Conservation (phyloP, 2,888 invertebrate genomes). For the Cataglyphis livida region DNA sequence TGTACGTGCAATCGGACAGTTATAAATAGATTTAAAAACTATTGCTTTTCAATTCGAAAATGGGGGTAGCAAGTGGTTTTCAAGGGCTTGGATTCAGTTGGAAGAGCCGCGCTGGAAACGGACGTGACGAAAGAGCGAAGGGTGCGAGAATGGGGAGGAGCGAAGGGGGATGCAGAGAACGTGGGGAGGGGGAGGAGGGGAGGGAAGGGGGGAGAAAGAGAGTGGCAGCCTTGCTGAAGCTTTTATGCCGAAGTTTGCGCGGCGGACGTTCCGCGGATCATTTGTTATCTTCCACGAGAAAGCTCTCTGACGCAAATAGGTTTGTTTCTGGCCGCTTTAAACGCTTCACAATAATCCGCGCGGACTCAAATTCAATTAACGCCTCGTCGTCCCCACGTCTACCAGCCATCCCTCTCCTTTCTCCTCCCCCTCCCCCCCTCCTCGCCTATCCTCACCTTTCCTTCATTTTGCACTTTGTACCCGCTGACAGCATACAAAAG, state of each 20-base stretch:
- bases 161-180: constrained; percentile 63
- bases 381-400: constrained; percentile 68
- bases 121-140: constrained; percentile 48
- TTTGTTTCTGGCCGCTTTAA: constrained; percentile 81
- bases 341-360: constrained; percentile 81
- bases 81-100: constrained; percentile 53
- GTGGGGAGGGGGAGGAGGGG: constrained; percentile 23
- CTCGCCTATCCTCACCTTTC: constrained; percentile 54
- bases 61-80: constrained; percentile 66
- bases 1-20: constrained; percentile 70
- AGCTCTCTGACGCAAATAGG: constrained; percentile 82
- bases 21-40: constrained; percentile 83
- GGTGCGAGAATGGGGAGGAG: constrained; percentile 51
- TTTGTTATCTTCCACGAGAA: constrained; percentile 79
- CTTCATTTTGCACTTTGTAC: constrained; percentile 71
- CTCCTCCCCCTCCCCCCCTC: constrained; percentile 22
- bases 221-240: constrained; percentile 66
- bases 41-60: constrained; percentile 81
- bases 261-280: constrained; percentile 76
- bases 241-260: constrained; percentile 77
- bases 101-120: constrained; percentile 47
- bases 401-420: neutral
- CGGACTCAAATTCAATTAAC: constrained; percentile 81
- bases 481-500: constrained; percentile 71
- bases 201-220: constrained; percentile 45